Conservation (phyloP, 2,888 invertebrate genomes). For the Phytoseiulus persimilis region DNA sequence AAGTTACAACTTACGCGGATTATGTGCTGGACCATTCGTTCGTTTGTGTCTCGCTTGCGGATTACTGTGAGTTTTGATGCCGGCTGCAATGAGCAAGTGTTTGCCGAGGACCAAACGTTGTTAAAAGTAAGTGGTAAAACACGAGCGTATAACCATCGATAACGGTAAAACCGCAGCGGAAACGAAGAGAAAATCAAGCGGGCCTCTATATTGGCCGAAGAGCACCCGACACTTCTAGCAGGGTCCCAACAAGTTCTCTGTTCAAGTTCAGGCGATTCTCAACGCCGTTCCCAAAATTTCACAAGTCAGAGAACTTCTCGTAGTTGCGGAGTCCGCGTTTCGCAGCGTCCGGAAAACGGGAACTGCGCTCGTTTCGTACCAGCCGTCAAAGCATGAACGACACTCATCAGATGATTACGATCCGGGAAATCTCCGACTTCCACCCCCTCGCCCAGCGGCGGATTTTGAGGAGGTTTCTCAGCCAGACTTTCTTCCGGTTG, state of each 20-base stretch:
- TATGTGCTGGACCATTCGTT: not conserved
- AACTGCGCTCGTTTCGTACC: no score
- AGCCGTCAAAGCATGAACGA: no score
- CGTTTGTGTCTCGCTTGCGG: not conserved
- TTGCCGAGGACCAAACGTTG: not conserved
- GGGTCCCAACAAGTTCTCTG: not conserved
- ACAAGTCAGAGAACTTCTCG: not conserved
- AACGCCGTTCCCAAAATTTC: not conserved
- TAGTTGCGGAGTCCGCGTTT: not conserved
- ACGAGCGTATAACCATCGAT: not conserved
- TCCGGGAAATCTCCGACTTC: no score
- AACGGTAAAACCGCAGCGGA: not conserved
- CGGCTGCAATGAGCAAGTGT: not conserved
- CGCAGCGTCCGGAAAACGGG: no score
- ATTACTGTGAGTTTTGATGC: not conserved
- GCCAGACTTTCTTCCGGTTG: no score
- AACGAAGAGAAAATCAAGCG: not conserved
- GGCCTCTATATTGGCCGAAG: not conserved
- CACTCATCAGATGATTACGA: no score
- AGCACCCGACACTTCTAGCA: not conserved
- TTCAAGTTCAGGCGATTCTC: not conserved
- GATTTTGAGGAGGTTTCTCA: no score
- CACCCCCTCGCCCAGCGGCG: no score
- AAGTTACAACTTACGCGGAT: constrained; percentile 5
- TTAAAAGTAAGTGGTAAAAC: not conserved